phyloP scores from a whole-genome alignment of 2,797 vertebrate species.

The Discoglossus pictus region DNA sequence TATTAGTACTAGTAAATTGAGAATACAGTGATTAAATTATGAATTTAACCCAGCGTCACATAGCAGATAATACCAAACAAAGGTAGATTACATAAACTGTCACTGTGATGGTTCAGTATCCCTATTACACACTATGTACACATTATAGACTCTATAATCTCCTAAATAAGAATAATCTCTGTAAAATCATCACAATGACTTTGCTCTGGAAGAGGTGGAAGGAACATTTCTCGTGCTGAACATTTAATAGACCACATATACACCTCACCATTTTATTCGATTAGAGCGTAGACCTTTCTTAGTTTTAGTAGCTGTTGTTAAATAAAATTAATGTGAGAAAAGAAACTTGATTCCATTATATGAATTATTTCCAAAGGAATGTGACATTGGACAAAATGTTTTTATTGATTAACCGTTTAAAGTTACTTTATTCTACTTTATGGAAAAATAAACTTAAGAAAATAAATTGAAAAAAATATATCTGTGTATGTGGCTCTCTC shows the following conservation, averaged over 20 bases:
- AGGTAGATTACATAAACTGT: neutral
- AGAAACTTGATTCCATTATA: neutral
- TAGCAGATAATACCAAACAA: neutral
- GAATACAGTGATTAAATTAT: neutral
- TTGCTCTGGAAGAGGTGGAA: neutral
- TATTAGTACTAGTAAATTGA: too few species aligned
- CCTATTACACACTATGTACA: too few species aligned
- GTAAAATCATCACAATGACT: neutral
- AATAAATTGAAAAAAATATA: too few species aligned
- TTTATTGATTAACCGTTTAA: too few species aligned
- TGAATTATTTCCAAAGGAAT: neutral
- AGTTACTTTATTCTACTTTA: too few species aligned
- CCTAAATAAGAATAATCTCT: neutral
- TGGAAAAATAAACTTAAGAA: too few species aligned
- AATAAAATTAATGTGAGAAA: constrained; percentile 20
- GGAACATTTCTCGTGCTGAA: neutral
- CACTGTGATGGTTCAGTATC: too few species aligned
- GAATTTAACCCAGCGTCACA: neutral
- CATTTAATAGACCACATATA: constrained; percentile 6
- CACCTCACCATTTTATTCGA: neutral
- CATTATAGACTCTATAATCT: neutral
- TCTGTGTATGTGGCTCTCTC: too few species aligned
- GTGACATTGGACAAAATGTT: neutral
- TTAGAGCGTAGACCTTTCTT: constrained; percentile 6
- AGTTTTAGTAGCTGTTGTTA: constrained; percentile 14